Percentiles rank a stretch among this genome's conserved stretches.
phyloP scores from a whole-genome alignment of 2,888 invertebrate species.

The Calameuta pallipes region DNA sequence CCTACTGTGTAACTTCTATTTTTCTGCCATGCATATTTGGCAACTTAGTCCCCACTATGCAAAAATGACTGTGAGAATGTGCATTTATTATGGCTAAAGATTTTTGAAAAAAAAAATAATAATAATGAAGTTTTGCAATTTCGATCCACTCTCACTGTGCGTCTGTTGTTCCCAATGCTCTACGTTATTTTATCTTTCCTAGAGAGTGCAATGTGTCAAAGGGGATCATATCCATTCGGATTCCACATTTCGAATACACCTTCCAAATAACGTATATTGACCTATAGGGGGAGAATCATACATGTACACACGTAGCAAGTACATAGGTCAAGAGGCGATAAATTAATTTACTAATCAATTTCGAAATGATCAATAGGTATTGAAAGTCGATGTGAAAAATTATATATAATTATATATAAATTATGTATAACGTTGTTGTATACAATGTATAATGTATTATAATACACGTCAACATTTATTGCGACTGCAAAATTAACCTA shows the following conservation, averaged over 20 bases:
- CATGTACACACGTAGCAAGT: not conserved
- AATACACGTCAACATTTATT: not conserved
- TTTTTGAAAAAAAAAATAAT: not conserved
- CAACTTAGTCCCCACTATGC: too few species aligned
- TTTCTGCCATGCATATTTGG: too few species aligned
- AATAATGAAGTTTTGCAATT: not conserved
- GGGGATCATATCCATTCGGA: not conserved
- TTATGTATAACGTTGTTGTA: not conserved
- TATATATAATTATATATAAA: not conserved
- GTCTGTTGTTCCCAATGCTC: not conserved
- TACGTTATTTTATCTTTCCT: not conserved
- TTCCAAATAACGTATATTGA: not conserved
- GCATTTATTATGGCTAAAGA: not conserved
- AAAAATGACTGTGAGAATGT: too few species aligned
- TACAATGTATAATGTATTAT: not conserved
- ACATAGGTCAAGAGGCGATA: not conserved
- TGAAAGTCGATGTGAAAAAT: not conserved
- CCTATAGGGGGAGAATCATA: not conserved
- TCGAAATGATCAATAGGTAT: not conserved
- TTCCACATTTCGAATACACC: not conserved
- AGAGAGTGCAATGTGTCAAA: not conserved
- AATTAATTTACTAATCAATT: not conserved
- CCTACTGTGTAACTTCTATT: not conserved
- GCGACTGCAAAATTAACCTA: too few species aligned
- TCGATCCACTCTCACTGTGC: not conserved